Base-by-base conservation (phyloP, 2,113 vertebrate genomes). In the Pseudolaguvia tuberculata region DNA sequence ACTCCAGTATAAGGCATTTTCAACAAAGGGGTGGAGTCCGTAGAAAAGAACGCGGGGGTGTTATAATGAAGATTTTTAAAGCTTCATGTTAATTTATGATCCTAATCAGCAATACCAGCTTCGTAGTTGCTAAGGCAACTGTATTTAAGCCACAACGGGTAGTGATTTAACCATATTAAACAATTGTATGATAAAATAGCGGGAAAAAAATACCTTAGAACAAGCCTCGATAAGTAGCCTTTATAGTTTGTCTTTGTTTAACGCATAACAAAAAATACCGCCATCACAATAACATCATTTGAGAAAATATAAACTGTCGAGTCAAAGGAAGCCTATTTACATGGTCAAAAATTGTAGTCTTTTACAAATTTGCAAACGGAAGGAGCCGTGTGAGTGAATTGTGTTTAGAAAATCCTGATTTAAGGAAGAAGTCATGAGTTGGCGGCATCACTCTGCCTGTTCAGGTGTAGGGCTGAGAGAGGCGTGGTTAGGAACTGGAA, bases 401-500 rank as follows among this genome's bases (percentile, higher is more conserved):
- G 50, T 75, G 45, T 76, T 73, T 63, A 63, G 45, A 73, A 62
- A 53, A 75, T 75, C 63, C 62, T 48, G 63, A 57, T 58, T n/a
- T 29, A 70, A 56, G 42, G 55, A 51, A 51, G 25, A 61, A 70
- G 45, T 59, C 56, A 61, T 4, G 13, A 53, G 20, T 66, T 50
- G 31, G 20, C 21, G 18, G 3, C 21, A 65, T 79, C 67, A 79
- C 72, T 79, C 78, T 20, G 47, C 14, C 67, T 63, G 51, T 13
- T 6, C 21, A 52, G 65, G 17, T 3, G n/a, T 51, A 15, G 78
- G 73, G 66, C 48, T 65, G 57, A 31, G 27, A 42, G 66, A 50
- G 57, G 66, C 23, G 31, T 50, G 65, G 58, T 70, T 75, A 89
- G 56, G 87, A 85, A 76, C 63, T 89, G 78, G 91, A 78, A 1